phyloP scores from a whole-genome alignment of 2,113 vertebrate genomes.

The Eidolon helvum region DNA sequence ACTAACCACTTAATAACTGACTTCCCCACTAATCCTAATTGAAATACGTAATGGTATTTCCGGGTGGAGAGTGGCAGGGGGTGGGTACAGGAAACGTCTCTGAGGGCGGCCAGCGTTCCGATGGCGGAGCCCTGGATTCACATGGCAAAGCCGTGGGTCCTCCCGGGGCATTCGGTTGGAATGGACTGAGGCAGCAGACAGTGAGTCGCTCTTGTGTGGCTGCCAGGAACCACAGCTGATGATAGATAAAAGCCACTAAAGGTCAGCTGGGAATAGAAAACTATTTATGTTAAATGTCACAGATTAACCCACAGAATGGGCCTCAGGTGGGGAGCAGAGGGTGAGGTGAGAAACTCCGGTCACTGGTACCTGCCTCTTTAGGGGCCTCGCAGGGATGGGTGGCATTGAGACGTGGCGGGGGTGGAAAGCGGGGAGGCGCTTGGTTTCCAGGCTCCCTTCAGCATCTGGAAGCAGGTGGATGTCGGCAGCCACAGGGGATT shows the following conservation, averaged over 20 bases:
- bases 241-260: constrained; percentile 70
- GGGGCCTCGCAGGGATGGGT: neutral
- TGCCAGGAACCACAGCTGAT: constrained; percentile 64
- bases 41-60: constrained; percentile 65
- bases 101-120: no score
- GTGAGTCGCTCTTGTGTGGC: neutral
- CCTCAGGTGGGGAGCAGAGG: neutral
- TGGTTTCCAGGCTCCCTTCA: neutral
- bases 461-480: neutral
- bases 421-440: accelerated
- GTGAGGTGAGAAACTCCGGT: constrained; percentile 23
- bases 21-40: constrained; percentile 73
- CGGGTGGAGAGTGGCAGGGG: neutral
- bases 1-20: constrained; percentile 72
- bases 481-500: neutral
- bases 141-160: neutral
- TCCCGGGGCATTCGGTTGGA: neutral
- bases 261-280: constrained; percentile 66
- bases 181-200: neutral
- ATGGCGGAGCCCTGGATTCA: neutral
- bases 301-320: neutral
- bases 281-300: constrained; percentile 77
- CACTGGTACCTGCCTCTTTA: neutral
- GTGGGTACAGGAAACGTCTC: no score
- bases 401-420: neutral